Base-by-base conservation (phyloP, 1,140 invertebrate species). In the Zeugodacus cucurbitae region DNA sequence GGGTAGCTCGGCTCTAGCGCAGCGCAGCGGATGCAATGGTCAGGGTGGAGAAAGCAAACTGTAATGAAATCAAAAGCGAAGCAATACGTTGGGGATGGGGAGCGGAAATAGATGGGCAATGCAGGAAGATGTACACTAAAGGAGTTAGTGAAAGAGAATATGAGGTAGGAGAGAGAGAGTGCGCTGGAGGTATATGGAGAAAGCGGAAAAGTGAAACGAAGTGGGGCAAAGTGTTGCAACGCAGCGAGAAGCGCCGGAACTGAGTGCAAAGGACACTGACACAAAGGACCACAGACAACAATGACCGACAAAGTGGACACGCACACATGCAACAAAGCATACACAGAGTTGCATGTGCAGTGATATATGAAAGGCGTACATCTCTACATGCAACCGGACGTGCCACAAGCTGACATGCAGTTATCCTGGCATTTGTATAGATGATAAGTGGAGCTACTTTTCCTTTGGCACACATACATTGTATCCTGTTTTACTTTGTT, bases 11-110 rank as follows among this genome's bases (percentile, higher is more conserved):
- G 58, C 22, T 22, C 10, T 10, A 48, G 70, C n/a, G 2, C 34
- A 62, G 22, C 20, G 37, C 37, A 82, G n/a, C 74, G 41, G 41
- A 82, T 48, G 44, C 3, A 26, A 29, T 54, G 41, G 74, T 29
- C 41, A 82, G 74, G 44, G 41, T 20, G 29, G 74, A 54, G 74
- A 29, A 48, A 48, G 74, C 41, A 82, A 82, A 48, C 8, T 82
- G 74, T 82, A 82, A 82, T 82, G 74, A 82, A 82, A 82, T 82
- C 74, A 82, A 82, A 82, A 82, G 34, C 74, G 74, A 82, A 48
- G 41, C 41, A 29, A 54, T 26, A 41, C 11, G 41, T n/a, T 48
- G 8, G 2, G 10, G 41, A 29, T n/a, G n/a, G n/a, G 41, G 10
- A 14, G 1, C n/a, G 41, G 22, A 20, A 44, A n/a, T 34, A 8